Evolutionary conservation across 2,888 invertebrate species (phyloP).

Genomic region (Marronus borbonicus): DNA sequence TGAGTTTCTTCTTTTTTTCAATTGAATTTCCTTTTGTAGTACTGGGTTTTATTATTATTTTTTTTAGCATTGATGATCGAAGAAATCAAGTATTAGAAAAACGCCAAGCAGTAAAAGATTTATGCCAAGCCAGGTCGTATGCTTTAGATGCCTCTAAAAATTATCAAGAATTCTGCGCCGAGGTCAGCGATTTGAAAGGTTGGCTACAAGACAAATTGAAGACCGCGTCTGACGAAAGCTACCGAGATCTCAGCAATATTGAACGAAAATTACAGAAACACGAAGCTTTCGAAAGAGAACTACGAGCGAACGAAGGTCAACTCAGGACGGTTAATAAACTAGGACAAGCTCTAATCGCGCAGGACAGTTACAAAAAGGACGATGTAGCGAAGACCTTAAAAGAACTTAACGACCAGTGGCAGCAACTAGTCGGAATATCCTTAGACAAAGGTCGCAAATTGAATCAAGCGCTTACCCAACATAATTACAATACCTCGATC

Average conservation of each 20-base stretch:
- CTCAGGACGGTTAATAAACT: conserved; percentile 88
- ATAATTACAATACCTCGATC: conserved; percentile 83
- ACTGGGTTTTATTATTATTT: neutral
- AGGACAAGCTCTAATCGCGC: conserved; percentile 81
- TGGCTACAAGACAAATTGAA: conserved; percentile 96
- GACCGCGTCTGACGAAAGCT: conserved; percentile 93
- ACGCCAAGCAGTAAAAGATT: conserved; percentile 82
- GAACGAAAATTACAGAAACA: conserved; percentile 96
- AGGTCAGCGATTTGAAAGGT: conserved; percentile 89
- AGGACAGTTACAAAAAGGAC: conserved; percentile 80
- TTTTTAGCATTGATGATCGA: conserved; percentile 78
- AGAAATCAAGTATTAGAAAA: conserved; percentile 83
- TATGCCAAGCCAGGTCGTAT: conserved; percentile 82
- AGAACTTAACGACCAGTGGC: conserved; percentile 85
- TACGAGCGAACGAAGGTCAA: conserved; percentile 95
- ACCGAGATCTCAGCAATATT: conserved; percentile 90
- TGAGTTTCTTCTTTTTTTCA: conserved; percentile 69
- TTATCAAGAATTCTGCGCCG: conserved; percentile 93
- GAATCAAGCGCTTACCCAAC: conserved; percentile 91
- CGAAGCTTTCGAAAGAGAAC: conserved; percentile 95
- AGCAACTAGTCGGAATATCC: conserved; percentile 80
- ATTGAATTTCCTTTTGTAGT: conserved; percentile 19
- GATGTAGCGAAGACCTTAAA: conserved; percentile 80
- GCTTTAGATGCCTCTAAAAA: conserved; percentile 88
- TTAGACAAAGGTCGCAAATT: conserved; percentile 77